phyloP scores from a whole-genome alignment of 2,797 vertebrate species.

The Crax fasciolata region DNA sequence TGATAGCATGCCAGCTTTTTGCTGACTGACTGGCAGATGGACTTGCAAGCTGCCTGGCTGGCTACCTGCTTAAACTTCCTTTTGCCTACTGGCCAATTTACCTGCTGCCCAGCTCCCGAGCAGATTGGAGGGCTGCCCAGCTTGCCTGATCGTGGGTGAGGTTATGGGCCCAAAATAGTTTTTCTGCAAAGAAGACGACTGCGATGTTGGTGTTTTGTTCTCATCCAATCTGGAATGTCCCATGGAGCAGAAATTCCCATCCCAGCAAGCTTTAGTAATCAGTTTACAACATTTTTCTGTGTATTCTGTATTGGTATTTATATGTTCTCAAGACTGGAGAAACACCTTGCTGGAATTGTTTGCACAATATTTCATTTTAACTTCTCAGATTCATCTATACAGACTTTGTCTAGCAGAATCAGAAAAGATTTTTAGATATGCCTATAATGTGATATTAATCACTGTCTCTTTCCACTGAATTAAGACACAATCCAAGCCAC shows the following conservation, averaged over 20 bases:
- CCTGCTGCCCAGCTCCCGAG: conserved; percentile 48
- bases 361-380: conserved; percentile 5
- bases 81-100: conserved; percentile 41
- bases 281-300: conserved; percentile 39
- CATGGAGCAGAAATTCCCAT: conserved; percentile 56
- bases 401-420: conserved; percentile 41
- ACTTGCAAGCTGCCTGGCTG: conserved; percentile 40
- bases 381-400: neutral
- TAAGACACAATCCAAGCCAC: conserved; percentile 26
- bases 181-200: conserved; percentile 47
- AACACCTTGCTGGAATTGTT: neutral
- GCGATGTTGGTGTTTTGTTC: conserved; percentile 16
- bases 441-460: conserved; percentile 55
- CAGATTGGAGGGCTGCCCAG: conserved; percentile 34
- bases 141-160: conserved; percentile 8
- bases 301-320: conserved; percentile 40
- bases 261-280: conserved; percentile 55
- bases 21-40: conserved; percentile 58
- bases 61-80: conserved; percentile 10
- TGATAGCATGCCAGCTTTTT: neutral
- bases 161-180: conserved; percentile 55
- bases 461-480: conserved; percentile 48
- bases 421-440: conserved; percentile 32
- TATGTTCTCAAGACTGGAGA: conserved; percentile 39
- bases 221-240: conserved; percentile 32